Percentiles rank a stretch among this genome's conserved stretches.
These are phyloP conservation scores for Eudemis profundana DNA, from an alignment of 2,888 invertebrate species.

Conservation along the genomic window DNA sequence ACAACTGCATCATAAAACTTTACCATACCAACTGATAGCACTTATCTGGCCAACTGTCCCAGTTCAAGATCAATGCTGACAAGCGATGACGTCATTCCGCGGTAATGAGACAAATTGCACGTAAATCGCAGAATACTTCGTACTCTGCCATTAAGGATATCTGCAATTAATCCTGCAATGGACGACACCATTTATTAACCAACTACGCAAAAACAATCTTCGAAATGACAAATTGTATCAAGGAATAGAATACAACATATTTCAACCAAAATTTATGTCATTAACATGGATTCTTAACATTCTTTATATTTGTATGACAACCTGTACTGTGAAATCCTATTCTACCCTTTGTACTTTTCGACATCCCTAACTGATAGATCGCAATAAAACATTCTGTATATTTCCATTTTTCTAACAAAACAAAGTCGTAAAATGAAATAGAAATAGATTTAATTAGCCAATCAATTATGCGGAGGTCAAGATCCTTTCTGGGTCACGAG, in stretches of 20 bases:
- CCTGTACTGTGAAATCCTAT: no score
- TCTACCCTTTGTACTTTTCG: no score
- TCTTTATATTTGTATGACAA: no score
- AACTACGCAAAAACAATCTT: no score
- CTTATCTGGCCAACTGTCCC: background rate
- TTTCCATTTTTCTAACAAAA: background rate
- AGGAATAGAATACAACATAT: no score
- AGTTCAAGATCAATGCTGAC: slow-evolving; percentile 20
- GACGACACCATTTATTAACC: no score
- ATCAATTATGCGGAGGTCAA: background rate
- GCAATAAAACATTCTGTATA: no score
- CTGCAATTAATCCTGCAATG: background rate
- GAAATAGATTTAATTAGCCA: background rate
- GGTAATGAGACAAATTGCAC: slow-evolving; percentile 4
- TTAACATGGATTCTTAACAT: no score
- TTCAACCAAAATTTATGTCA: no score
- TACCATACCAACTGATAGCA: background rate
- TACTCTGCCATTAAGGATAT: background rate
- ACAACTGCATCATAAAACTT: background rate
- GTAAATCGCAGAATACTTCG: background rate
- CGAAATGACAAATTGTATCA: no score
- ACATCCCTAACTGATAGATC: no score
- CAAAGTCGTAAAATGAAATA: background rate
- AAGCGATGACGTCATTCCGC: slow-evolving; percentile 3
- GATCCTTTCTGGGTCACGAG: slow-evolving; percentile 4